A percentile compares a stretch with the other conserved stretches of the same genome.
phyloP scores from a whole-genome alignment of 2,113 vertebrate genomes.

The Tachycineta bicolor region DNA sequence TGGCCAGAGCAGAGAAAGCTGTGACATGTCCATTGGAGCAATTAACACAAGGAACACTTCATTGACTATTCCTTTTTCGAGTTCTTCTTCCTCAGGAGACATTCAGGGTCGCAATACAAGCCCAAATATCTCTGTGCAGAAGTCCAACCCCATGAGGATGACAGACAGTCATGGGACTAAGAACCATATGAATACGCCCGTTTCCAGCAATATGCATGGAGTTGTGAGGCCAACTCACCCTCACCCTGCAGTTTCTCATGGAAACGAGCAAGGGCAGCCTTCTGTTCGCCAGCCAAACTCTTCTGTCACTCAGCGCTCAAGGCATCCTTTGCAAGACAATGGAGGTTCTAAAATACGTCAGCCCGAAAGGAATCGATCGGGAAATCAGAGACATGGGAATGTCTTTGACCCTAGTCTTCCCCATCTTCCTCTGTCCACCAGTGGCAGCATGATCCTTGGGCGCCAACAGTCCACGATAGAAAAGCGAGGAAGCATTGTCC shows the following conservation, averaged over 20 bases:
- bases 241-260: conserved; percentile 86
- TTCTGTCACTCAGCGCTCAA: conserved; percentile 86
- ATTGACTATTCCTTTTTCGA: conserved; percentile 80
- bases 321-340: conserved; percentile 85
- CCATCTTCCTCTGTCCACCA: conserved; percentile 85
- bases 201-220: conserved; percentile 89
- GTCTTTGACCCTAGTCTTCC: conserved; percentile 90
- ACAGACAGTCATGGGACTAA: conserved; percentile 87
- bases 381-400: conserved; percentile 86
- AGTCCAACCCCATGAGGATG: conserved; percentile 86
- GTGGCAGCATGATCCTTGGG: conserved; percentile 87
- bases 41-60: conserved; percentile 78
- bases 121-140: conserved; percentile 88
- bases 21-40: conserved; percentile 79
- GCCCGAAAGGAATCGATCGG: conserved; percentile 86
- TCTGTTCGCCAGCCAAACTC: conserved; percentile 81
- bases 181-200: conserved; percentile 88
- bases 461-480: conserved; percentile 87
- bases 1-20: conserved; percentile 79
- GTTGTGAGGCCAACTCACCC: conserved; percentile 83
- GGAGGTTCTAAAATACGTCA: conserved; percentile 86
- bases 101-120: conserved; percentile 92
- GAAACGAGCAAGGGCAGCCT: conserved; percentile 86
- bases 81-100: conserved; percentile 85
- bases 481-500: conserved; percentile 90